Percentiles rank a stretch among this genome's conserved stretches.
phyloP scores from a whole-genome alignment of 2,888 invertebrate genomes.

The Standfussiana lucernea region DNA sequence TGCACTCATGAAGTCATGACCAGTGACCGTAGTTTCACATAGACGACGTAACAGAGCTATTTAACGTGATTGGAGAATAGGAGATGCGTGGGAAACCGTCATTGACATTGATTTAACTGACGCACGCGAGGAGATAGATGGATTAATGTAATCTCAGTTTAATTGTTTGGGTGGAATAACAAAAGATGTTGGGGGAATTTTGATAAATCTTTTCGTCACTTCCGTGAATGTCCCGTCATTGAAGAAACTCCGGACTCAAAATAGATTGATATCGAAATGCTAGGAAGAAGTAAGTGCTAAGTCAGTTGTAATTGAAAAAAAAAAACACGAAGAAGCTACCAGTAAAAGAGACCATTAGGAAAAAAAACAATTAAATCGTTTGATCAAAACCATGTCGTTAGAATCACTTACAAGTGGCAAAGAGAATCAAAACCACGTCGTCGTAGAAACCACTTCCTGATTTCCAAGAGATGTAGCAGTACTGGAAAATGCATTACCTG shows the following conservation, averaged over 20 bases:
- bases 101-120: conserved; percentile 61
- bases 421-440: no score
- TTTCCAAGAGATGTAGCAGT: not conserved
- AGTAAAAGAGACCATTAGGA: not conserved
- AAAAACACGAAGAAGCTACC: no score
- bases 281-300: not conserved
- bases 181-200: not conserved
- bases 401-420: no score
- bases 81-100: conserved; percentile 63
- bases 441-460: conserved; percentile 2
- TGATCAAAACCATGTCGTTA: not conserved
- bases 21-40: conserved; percentile 58
- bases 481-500: conserved; percentile 43
- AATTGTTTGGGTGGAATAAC: conserved; percentile 40
- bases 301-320: not conserved
- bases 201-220: not conserved
- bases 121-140: conserved; percentile 53
- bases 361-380: not conserved
- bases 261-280: not conserved
- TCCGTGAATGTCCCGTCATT: not conserved
- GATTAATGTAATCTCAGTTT: conserved; percentile 51
- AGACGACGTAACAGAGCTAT: conserved; percentile 53
- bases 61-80: conserved; percentile 52
- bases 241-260: no score
- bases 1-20: conserved; percentile 38